Base-by-base conservation (phyloP, 2,113 vertebrate genomes). In the Hemicordylus capensis region DNA sequence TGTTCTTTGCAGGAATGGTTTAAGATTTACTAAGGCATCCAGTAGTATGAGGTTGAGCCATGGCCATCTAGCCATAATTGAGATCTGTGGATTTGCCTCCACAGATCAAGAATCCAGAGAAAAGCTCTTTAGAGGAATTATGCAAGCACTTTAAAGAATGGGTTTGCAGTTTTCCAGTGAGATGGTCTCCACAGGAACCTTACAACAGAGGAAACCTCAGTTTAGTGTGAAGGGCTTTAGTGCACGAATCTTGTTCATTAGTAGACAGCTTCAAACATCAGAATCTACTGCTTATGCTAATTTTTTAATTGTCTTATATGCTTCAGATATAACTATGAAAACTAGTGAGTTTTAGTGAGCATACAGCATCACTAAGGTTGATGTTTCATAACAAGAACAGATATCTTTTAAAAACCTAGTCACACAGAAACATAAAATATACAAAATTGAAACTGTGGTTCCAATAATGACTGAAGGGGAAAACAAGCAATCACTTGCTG, bases 91-190 rank as follows among this genome's bases (percentile, higher is more conserved):
- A 46, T 77, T 91, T 87, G 76, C 85, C 87, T 80, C n/a, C n/a
- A n/a, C n/a, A n/a, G n/a, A n/a, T n/a, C 89, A 90, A 85, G n/a
- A 83, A 24, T 79, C 31, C 2, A 0, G 15, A 85, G 86, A 85
- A 89, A 69, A 77, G 39, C 87, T 59, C 88, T 92, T 93, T 88
- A 90, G 84, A 76, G 61, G 79, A 85, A 14, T 3, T 26, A 37
- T 42, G 7, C 39, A n/a, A 76, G 58, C 11, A 81, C 88, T 93
- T 90, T 85, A 93, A 93, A 94, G 85, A 44, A 92, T 85, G 85
- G 44, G 74, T 51, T 84, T 91, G 83, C 64, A 85, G 77, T 88
- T 81, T 59, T 64, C 89, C 20, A 85, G 76, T 85, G 83, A 56
- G 86, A 20, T 91, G 77, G 59, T 91, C 89, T 37, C 64, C 56